Conservation (phyloP, 2,888 invertebrate species). For the Marronus borbonicus region DNA sequence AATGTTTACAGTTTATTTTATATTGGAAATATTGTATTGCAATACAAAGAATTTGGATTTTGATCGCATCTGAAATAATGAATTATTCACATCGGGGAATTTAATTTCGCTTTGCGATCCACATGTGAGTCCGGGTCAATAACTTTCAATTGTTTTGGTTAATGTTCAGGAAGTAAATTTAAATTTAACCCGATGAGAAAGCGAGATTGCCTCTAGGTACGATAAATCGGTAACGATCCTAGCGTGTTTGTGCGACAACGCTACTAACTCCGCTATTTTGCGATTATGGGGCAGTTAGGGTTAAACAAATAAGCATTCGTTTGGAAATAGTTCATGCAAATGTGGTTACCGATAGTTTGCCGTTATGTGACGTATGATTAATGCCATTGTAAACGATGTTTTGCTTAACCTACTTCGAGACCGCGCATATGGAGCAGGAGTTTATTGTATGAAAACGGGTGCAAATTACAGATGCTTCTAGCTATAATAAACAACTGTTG, state of each 20-base stretch:
- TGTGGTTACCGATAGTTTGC: background rate
- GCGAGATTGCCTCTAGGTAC: conserved; percentile 20
- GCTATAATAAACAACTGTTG: no score
- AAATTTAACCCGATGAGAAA: conserved; percentile 40
- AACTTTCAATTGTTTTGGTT: conserved; percentile 50
- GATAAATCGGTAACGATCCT: conserved; percentile 18
- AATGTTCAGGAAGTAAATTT: conserved; percentile 47
- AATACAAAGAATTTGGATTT: background rate
- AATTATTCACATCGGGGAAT: background rate
- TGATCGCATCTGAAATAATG: background rate
- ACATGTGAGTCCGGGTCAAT: conserved; percentile 45
- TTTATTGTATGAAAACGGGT: background rate
- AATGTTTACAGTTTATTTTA: no score
- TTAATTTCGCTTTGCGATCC: background rate
- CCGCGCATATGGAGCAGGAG: background rate
- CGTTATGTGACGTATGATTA: background rate
- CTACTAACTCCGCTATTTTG: background rate
- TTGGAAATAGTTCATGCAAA: conserved; percentile 16
- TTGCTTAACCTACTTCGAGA: conserved; percentile 12
- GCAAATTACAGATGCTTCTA: background rate
- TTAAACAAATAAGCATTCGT: conserved; percentile 24
- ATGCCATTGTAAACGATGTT: conserved; percentile 4
- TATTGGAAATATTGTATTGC: background rate
- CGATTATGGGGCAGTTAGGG: conserved; percentile 11
- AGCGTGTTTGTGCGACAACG: conserved; percentile 16